A percentile compares a stretch with the other conserved stretches of the same genome.
phyloP scores from a whole-genome alignment of 2,797 vertebrate species.

The Orestias chungarensis region DNA sequence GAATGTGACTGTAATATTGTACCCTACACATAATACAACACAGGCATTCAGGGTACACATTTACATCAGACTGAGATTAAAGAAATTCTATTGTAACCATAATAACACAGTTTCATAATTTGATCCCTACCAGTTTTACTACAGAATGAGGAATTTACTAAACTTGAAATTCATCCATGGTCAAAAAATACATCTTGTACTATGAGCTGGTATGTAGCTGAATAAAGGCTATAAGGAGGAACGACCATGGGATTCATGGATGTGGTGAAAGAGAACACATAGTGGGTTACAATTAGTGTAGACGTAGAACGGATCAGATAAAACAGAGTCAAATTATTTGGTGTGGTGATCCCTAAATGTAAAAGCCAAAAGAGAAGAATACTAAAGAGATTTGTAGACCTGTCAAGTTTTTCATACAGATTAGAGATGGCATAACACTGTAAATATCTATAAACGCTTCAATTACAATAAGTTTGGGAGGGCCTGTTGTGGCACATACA shows the following conservation, averaged over 20 bases:
- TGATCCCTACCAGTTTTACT: too few relatives aligned
- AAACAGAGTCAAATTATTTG: background rate
- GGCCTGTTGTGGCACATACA: background rate
- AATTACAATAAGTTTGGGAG: background rate
- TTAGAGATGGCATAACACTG: background rate
- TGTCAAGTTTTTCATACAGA: background rate
- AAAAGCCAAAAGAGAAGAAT: background rate
- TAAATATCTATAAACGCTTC: background rate
- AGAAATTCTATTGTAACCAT: background rate
- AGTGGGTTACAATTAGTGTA: background rate
- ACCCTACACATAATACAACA: background rate
- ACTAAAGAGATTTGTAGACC: background rate
- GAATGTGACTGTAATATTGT: background rate
- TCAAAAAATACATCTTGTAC: background rate
- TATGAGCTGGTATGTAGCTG: background rate
- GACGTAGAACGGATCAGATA: background rate
- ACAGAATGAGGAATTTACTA: background rate
- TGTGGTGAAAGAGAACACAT: background rate
- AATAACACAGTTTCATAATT: background rate
- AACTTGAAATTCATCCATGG: background rate
- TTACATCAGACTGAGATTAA: background rate
- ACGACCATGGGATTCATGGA: background rate
- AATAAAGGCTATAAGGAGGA: background rate
- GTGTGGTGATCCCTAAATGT: background rate
- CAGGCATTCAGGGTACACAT: background rate